Base-by-base conservation (phyloP, 2,888 invertebrate species). In the Polyommatus icarus region DNA sequence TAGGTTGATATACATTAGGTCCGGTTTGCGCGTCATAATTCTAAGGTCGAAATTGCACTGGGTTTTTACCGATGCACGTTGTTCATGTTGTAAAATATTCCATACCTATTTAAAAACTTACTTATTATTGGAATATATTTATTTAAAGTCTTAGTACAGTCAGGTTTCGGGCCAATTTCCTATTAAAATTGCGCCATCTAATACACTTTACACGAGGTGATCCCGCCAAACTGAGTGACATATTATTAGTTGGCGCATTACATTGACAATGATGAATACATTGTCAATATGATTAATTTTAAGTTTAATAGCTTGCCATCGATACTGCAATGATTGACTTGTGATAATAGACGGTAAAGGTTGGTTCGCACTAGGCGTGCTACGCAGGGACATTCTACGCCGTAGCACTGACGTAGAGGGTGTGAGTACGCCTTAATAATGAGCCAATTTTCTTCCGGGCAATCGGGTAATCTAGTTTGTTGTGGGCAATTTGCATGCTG, bases 211-310 rank as follows among this genome's bases (percentile, higher is more conserved):
- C 18, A 67, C 67, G 24, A 29, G 67, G 67, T 15, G 18, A 67
- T 61, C 61, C 61, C 24, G 29, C 15, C 73, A 46, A 73, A 73
- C n/a, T 50, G 75, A 75, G 75, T 75, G 75, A 75, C 75, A 75
- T 54, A 29, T 75, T 75, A 75, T 75, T 75, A 73, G 73, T 73
- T 12, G 24, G 40, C 40, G 46, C 73, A 15, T 20, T 73, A 46
- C 46, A 46, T 46, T 73, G 73, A 73, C 46, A 24, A 73, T 46
- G 72, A 72, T 72, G n/a, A 72, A 72, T 72, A 72, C 72, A 72
- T 72, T 12, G 72, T 72, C 72, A 72, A 72, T 72, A 75, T 75
- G 75, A 75, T 75, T 75, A 75, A 75, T 75, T 75, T 50, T 75
- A 8, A 75, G 75, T 75, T 75, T 75, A 75, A 75, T 75, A 50